Percentiles rank a stretch among this genome's conserved stretches.
Evolutionary conservation across 2,113 vertebrate species (phyloP).

Genomic region (Oncorhynchus tshawytscha): DNA sequence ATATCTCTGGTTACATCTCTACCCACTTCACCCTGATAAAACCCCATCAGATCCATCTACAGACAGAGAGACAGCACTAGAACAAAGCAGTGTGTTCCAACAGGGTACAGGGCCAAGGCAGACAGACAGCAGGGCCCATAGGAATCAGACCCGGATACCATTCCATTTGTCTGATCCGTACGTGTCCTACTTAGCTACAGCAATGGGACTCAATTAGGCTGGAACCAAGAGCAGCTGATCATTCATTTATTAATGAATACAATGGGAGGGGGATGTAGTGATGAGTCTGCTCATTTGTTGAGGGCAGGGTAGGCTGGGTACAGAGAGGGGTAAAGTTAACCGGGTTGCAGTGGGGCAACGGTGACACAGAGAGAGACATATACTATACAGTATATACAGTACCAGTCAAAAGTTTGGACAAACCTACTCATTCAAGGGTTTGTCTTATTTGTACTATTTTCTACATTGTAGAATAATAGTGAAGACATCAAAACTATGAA

Average conservation of each 20-base stretch:
- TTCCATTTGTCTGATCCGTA: slow-evolving; percentile 72
- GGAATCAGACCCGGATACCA: slow-evolving; percentile 64
- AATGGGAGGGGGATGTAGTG: slow-evolving; percentile 62
- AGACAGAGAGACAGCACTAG: not conserved
- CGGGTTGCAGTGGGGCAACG: slow-evolving; percentile 34
- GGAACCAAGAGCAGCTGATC: slow-evolving; percentile 71
- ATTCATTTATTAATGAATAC: slow-evolving; percentile 79
- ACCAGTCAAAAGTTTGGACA: too few relatives aligned
- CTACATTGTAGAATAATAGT: too few relatives aligned
- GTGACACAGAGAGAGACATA: not conserved
- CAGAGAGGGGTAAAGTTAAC: slow-evolving; percentile 30
- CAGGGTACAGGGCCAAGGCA: slow-evolving; percentile 56
- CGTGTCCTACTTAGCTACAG: slow-evolving; percentile 75
- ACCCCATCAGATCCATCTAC: not conserved
- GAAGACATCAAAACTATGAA: too few relatives aligned
- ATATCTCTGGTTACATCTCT: slow-evolving; percentile 35
- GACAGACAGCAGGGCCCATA: slow-evolving; percentile 50
- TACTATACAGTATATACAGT: too few relatives aligned
- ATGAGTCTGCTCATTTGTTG: slow-evolving; percentile 65
- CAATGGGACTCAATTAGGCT: slow-evolving; percentile 78
- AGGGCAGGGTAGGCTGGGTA: slow-evolving; percentile 34
- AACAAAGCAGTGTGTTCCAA: slow-evolving; percentile 52
- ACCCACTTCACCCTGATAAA: not conserved
- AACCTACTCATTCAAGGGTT: too few relatives aligned
- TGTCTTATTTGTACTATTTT: too few relatives aligned